Conservation (phyloP, 1,140 invertebrate genomes). For the Mesaphorura yosii region DNA sequence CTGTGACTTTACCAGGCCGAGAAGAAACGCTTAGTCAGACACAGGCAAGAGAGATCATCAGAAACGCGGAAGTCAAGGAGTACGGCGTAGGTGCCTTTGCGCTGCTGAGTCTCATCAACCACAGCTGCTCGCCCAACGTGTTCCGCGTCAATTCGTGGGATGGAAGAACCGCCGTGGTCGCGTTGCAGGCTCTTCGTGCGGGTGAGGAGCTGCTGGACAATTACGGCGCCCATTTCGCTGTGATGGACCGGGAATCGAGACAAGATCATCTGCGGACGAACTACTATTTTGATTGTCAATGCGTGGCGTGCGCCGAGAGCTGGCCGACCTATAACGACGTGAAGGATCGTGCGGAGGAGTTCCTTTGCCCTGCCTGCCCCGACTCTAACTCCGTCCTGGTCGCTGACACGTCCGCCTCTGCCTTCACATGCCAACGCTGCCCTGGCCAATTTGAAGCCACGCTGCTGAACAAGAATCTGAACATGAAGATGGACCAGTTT, state of each 20-base stretch:
- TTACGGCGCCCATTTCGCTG: slow-evolving; percentile 13
- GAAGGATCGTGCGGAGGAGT: neutral
- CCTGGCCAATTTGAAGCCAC: neutral
- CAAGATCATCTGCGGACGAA: slow-evolving; percentile 8
- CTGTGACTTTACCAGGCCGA: too few relatives aligned
- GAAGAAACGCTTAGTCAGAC: too few relatives aligned
- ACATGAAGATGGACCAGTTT: slow-evolving; percentile 16
- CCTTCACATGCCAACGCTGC: neutral
- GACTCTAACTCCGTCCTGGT: neutral
- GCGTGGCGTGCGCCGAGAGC: slow-evolving; percentile 16
- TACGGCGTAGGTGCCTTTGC: slow-evolving; percentile 57
- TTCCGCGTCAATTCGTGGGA: slow-evolving; percentile 10
- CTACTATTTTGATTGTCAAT: slow-evolving; percentile 25
- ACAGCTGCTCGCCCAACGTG: slow-evolving; percentile 80
- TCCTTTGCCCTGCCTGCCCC: neutral
- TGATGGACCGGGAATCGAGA: slow-evolving; percentile 5
- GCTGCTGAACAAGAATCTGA: slow-evolving; percentile 6
- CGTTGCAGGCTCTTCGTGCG: slow-evolving; percentile 11
- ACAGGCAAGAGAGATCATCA: slow-evolving; percentile 26
- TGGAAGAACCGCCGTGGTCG: slow-evolving; percentile 20
- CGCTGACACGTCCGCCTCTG: neutral
- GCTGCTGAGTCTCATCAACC: slow-evolving; percentile 71
- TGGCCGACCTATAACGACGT: slow-evolving; percentile 19
- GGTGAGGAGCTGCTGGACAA: slow-evolving; percentile 21
- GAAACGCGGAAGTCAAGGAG: slow-evolving; percentile 10